A percentile compares a stretch with the other conserved stretches of the same genome.
These are phyloP conservation scores for Apus apus DNA, from an alignment of 2,113 vertebrate species.

Conservation along the genomic window DNA sequence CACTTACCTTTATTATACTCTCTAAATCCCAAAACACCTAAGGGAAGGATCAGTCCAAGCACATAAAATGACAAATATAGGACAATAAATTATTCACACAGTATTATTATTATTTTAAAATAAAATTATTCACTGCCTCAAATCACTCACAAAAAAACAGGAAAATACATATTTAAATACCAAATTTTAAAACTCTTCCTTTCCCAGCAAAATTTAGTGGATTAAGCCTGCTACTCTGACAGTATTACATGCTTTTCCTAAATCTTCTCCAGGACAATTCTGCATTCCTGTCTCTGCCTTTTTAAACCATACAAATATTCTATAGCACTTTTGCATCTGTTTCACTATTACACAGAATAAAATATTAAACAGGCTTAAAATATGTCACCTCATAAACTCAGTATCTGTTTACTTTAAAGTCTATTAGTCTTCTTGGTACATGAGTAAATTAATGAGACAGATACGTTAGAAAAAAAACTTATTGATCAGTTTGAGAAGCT, in stretches of 20 bases:
- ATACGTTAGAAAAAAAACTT: conserved; percentile 37
- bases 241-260: background rate
- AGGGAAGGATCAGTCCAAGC: conserved; percentile 63
- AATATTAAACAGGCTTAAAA: background rate
- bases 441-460: conserved; percentile 19
- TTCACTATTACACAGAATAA: conserved; percentile 2
- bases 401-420: conserved; percentile 26
- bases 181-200: background rate
- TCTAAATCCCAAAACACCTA: conserved; percentile 64
- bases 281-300: background rate
- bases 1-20: conserved; percentile 69
- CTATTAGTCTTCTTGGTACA: conserved; percentile 15
- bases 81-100: conserved; percentile 50
- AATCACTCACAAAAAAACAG: background rate
- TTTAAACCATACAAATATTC: background rate
- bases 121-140: background rate
- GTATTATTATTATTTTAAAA: background rate
- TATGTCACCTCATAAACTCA: background rate
- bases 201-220: background rate
- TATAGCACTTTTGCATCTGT: background rate
- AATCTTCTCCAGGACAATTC: background rate
- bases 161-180: background rate
- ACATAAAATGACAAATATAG: conserved; percentile 61
- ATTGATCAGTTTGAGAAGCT: conserved; percentile 33
- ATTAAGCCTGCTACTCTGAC: background rate